These are phyloP conservation scores for Siniperca chuatsi DNA, from an alignment of 2,113 vertebrate genomes.

Conservation along the genomic window DNA sequence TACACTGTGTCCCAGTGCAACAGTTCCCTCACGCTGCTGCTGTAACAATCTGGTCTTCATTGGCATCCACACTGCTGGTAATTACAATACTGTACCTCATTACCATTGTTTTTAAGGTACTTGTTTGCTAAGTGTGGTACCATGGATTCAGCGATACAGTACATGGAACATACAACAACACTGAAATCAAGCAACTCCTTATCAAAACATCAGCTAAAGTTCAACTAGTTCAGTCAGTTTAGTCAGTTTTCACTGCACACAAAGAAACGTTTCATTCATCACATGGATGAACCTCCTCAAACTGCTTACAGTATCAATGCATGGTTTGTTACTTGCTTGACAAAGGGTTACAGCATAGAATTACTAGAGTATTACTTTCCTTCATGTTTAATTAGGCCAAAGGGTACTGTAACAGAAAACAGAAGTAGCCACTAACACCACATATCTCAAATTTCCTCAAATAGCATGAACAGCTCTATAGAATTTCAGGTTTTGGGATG, in stretches of 20 bases:
- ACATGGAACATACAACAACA: background rate
- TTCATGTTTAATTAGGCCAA: background rate
- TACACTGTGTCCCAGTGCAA: conserved; percentile 19
- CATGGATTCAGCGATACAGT: background rate
- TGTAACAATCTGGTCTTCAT: conserved; percentile 39
- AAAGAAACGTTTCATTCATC: background rate
- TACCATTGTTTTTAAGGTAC: conserved; percentile 10
- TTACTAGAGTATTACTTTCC: background rate
- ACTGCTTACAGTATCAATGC: background rate
- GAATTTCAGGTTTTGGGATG: conserved; percentile 7
- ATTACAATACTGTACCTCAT: background rate
- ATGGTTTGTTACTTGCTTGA: background rate
- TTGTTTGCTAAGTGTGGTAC: background rate
- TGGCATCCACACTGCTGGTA: conserved; percentile 42
- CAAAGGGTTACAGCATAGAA: background rate
- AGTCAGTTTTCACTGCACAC: background rate
- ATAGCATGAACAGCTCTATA: background rate
- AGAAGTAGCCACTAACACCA: background rate
- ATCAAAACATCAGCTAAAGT: background rate
- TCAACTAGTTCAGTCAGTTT: conserved; percentile 1
- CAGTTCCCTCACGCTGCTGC: conserved; percentile 27
- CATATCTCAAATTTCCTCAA: background rate
- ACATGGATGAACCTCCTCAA: background rate
- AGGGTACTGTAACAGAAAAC: background rate
- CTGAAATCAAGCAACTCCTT: background rate